Base-by-base conservation (phyloP, 2,888 invertebrate genomes). In the Acronicta psi region DNA sequence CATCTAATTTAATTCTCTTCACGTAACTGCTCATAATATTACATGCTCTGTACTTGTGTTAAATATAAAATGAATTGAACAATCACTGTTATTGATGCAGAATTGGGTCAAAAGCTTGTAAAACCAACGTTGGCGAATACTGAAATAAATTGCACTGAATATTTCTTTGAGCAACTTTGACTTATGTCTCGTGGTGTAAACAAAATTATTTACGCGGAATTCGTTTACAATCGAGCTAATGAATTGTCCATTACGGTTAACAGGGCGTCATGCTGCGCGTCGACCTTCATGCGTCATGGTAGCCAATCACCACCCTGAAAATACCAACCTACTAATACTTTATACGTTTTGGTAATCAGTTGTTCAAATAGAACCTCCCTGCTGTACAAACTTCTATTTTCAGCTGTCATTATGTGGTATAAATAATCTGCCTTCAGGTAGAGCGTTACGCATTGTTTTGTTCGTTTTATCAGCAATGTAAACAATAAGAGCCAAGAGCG, bases 171-270 rank as follows among this genome's bases (percentile, higher is more conserved):
- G 60, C 40, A 34, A 31, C 36, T 47, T 52, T 53, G 47, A 52
- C 58, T 43, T 31, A 57, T 37, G 11, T 18, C 14, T 43, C n/a
- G n/a, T 52, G 18, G 17, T 37, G 45, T 56, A 51, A 60, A 60
- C 50, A 59, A 61, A 55, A 37, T 54, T 51, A 61, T 68, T 62
- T 50, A 45, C 46, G 50, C 38, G 20, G 34, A 44, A 23, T 45
- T 46, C 55, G 55, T 64, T 57, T 52, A 56, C 58, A 73, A 79
- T 70, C 66, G 50, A 70, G 53, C 61, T 79, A 77, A 80, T 80
- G 69, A 75, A 73, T 77, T 65, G 73, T 67, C 79, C 73, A 79
- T 75, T 77, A 77, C 40, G 52, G 59, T 60, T 79, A 76, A 76
- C 60, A 47, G 62, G 54, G 46, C 65, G 70, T 60, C 81, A 59